Percentiles rank a stretch among this genome's conserved stretches.
Conservation (phyloP, 2,797 vertebrate genomes). For the Eulemur rubriventer region DNA sequence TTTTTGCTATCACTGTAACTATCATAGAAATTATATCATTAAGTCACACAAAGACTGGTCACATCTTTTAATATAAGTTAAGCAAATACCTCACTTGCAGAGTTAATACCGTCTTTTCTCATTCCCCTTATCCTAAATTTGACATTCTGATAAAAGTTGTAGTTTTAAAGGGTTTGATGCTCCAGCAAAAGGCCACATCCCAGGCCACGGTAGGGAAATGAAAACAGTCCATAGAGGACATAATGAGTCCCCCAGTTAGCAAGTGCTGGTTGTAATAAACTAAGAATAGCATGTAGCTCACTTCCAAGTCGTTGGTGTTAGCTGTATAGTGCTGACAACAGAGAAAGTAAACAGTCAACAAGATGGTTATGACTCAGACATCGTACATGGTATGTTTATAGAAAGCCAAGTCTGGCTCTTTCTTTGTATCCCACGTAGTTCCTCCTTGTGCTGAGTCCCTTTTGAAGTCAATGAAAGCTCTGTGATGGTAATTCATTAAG, state of each 20-base stretch:
- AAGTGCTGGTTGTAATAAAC: constrained; percentile 54
- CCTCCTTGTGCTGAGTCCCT: not conserved
- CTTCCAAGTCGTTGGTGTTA: constrained; percentile 43
- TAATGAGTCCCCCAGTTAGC: constrained; percentile 17
- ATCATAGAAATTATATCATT: not conserved
- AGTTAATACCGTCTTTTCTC: not conserved
- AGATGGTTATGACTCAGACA: constrained; percentile 59
- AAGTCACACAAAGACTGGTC: not conserved
- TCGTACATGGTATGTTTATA: not conserved
- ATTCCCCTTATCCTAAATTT: not conserved
- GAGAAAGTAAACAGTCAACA: constrained; percentile 68
- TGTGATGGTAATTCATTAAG: constrained; percentile 17
- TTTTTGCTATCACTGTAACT: not conserved
- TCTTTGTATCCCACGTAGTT: constrained; percentile 57
- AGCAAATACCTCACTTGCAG: not conserved
- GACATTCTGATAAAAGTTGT: not conserved
- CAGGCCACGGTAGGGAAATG: not conserved
- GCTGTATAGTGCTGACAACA: constrained; percentile 64
- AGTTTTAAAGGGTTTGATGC: not conserved
- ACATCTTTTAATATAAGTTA: not conserved
- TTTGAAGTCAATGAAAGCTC: constrained; percentile 31
- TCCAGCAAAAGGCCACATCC: not conserved
- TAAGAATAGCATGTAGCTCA: constrained; percentile 70
- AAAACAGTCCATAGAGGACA: not conserved
- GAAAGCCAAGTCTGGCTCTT: constrained; percentile 45